phyloP scores from a whole-genome alignment of 2,888 invertebrate genomes.

The Drosophila neonasuta region DNA sequence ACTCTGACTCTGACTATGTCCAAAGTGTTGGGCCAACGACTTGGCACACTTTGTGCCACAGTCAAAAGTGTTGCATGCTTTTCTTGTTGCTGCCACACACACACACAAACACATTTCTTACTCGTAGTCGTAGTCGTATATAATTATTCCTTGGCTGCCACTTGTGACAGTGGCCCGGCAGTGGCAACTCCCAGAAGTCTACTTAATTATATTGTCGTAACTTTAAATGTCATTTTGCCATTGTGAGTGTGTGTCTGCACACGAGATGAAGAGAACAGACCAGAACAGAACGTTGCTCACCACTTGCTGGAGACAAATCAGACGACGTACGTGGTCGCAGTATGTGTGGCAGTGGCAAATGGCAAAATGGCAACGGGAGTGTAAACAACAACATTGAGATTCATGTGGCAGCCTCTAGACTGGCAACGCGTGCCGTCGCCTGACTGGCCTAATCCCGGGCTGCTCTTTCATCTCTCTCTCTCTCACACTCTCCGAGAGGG shows the following conservation, averaged over 20 bases:
- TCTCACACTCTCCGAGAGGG: conserved; percentile 19
- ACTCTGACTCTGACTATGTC: conserved; percentile 22
- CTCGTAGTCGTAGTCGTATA: not conserved
- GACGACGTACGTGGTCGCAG: conserved; percentile 53
- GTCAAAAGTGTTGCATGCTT: conserved; percentile 64
- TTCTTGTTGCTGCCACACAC: conserved; percentile 33
- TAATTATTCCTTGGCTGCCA: conserved; percentile 68
- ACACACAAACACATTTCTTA: conserved; percentile 12
- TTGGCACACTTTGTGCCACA: conserved; percentile 53
- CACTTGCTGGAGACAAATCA: conserved; percentile 61
- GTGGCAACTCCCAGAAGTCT: conserved; percentile 69
- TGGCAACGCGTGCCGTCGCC: conserved; percentile 52
- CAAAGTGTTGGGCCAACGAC: conserved; percentile 33
- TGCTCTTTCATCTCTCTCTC: conserved; percentile 54
- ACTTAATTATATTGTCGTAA: conserved; percentile 79
- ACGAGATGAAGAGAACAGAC: conserved; percentile 19
- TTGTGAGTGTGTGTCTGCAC: conserved; percentile 46
- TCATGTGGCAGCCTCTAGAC: conserved; percentile 63
- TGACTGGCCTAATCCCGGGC: conserved; percentile 57
- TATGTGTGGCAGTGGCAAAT: conserved; percentile 11
- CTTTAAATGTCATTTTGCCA: conserved; percentile 77
- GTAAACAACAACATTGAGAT: conserved; percentile 68
- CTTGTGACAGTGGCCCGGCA: conserved; percentile 32
- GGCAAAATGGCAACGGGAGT: conserved; percentile 24
- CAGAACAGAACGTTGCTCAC: not conserved